These are phyloP conservation scores for Sorex fumeus DNA, from an alignment of 2,113 vertebrate genomes.

Conservation along the genomic window DNA sequence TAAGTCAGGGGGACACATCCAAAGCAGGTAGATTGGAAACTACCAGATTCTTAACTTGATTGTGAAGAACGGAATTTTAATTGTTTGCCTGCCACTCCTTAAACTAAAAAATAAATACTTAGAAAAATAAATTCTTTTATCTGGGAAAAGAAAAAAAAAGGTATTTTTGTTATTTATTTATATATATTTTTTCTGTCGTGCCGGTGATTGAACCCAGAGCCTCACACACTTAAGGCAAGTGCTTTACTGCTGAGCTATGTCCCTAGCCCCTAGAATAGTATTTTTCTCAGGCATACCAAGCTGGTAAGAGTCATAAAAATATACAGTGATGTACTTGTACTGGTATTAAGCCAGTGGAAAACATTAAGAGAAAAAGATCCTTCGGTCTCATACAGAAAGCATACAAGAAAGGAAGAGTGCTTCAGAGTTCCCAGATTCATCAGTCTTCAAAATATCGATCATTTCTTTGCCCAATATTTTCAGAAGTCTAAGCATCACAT, in stretches of 20 bases:
- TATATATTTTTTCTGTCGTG: too few relatives aligned
- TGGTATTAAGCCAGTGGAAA: constrained; percentile 42
- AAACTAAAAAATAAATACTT: constrained; percentile 61
- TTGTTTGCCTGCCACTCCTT: constrained; percentile 19
- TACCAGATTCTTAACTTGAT: constrained; percentile 66
- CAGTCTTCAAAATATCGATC: constrained; percentile 57
- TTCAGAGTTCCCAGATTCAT: constrained; percentile 46
- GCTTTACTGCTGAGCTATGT: too few relatives aligned
- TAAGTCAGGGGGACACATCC: constrained; percentile 69
- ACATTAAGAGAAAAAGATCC: constrained; percentile 30
- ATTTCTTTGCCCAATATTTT: constrained; percentile 63
- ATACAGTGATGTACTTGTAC: constrained; percentile 12
- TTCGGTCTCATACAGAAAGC: constrained; percentile 26
- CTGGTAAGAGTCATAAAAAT: constrained; percentile 56
- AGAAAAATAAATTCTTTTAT: constrained; percentile 57
- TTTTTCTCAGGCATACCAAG: background rate
- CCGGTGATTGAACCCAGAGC: too few relatives aligned
- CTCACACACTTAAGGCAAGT: too few relatives aligned
- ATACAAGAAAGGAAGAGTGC: constrained; percentile 23
- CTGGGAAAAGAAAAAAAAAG: constrained; percentile 67
- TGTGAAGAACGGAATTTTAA: constrained; percentile 58
- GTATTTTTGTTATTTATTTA: background rate
- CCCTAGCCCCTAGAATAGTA: too few relatives aligned
- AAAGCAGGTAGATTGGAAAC: constrained; percentile 71
- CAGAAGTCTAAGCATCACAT: constrained; percentile 63